These are phyloP conservation scores for Pentalonia nigronervosa DNA, from an alignment of 1,140 invertebrate species.

Conservation along the genomic window DNA sequence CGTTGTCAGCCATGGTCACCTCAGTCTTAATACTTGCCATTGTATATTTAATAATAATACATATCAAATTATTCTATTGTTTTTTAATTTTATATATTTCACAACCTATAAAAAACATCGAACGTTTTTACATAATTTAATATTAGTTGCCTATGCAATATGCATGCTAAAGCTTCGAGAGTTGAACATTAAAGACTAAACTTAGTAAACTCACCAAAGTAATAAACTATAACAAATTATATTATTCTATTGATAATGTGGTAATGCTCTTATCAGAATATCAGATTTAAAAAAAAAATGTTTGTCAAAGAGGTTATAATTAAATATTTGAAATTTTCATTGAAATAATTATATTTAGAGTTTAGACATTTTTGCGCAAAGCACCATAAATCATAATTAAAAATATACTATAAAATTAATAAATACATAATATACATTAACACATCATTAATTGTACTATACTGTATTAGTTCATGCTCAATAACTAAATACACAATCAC, in stretches of 20 bases:
- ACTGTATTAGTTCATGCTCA: too few relatives aligned
- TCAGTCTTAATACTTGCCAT: slow-evolving; percentile 21
- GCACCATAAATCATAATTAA: too few relatives aligned
- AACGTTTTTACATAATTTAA: background rate
- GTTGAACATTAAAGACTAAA: background rate
- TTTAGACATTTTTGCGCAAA: too few relatives aligned
- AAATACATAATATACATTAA: too few relatives aligned
- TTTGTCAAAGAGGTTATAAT: slow-evolving; percentile 15
- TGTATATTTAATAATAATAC: background rate
- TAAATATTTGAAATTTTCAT: background rate
- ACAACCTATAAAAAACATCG: background rate
- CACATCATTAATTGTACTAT: too few relatives aligned
- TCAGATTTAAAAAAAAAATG: background rate
- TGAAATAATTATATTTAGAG: background rate
- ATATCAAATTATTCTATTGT: background rate
- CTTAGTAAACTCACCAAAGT: too few relatives aligned
- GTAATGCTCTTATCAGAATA: background rate
- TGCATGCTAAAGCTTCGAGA: background rate
- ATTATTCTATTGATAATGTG: background rate
- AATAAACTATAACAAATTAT: background rate
- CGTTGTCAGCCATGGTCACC: slow-evolving; percentile 66
- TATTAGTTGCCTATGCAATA: background rate
- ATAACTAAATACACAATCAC: too few relatives aligned
- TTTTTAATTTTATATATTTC: background rate
- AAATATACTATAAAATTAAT: background rate